Evolutionary conservation across 2,888 invertebrate species (phyloP).

Genomic region (Scaptomyza flava): DNA sequence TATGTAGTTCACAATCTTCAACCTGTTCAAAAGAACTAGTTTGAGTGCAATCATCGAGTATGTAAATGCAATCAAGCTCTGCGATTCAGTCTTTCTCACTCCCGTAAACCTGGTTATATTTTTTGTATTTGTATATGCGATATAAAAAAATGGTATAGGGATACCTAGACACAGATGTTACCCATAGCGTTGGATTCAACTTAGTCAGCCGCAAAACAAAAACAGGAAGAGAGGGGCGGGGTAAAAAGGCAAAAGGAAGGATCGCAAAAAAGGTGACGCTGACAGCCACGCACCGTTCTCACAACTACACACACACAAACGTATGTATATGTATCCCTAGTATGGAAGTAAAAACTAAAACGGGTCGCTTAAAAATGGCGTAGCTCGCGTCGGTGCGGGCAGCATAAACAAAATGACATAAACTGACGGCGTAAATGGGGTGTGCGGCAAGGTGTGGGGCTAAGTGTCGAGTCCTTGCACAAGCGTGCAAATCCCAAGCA

Average conservation of each 20-base stretch:
- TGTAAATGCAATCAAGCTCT: constrained; percentile 7
- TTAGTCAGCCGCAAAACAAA: constrained; percentile 55
- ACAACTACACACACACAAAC: neutral
- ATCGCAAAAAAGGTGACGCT: constrained; percentile 3
- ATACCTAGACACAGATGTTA: constrained; percentile 59
- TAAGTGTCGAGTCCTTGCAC: constrained; percentile 71
- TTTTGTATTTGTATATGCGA: constrained; percentile 26
- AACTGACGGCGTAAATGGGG: constrained; percentile 52
- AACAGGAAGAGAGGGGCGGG: constrained; percentile 1
- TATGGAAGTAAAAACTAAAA: constrained; percentile 50
- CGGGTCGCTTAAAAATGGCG: constrained; percentile 58
- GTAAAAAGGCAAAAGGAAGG: neutral
- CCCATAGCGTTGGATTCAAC: constrained; percentile 60
- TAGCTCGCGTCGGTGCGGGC: constrained; percentile 60
- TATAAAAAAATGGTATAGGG: constrained; percentile 28
- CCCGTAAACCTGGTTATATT: neutral
- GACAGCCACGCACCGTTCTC: constrained; percentile 22
- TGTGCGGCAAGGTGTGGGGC: constrained; percentile 1
- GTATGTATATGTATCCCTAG: neutral
- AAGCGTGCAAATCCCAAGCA: constrained; percentile 68
- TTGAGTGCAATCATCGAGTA: constrained; percentile 1
- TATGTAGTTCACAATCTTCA: neutral
- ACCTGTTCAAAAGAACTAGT: neutral
- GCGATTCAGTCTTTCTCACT: constrained; percentile 17
- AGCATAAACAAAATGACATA: constrained; percentile 72